A percentile compares a stretch with the other conserved stretches of the same genome.
Conservation (phyloP, 2,113 vertebrate genomes). For the Heloderma charlesbogerti region DNA sequence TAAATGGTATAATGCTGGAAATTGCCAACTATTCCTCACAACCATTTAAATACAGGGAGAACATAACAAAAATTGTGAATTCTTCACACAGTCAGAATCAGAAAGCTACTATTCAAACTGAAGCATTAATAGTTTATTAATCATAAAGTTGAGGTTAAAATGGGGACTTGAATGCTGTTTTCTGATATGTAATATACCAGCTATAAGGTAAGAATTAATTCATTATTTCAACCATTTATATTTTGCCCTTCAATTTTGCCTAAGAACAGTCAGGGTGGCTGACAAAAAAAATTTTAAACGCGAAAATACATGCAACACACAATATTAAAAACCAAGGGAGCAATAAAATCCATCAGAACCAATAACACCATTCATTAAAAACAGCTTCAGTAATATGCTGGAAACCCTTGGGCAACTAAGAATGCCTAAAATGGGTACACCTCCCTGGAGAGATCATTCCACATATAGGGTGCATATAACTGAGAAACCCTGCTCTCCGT, state of each 20-base stretch:
- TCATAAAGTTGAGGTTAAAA: background rate
- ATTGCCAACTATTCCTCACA: background rate
- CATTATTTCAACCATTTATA: background rate
- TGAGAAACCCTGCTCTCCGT: background rate
- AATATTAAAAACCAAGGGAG: background rate
- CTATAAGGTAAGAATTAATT: background rate
- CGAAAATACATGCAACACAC: background rate
- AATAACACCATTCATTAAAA: background rate
- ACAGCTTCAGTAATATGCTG: background rate
- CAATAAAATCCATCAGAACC: background rate
- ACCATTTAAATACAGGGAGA: background rate
- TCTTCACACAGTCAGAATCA: background rate
- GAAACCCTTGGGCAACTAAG: background rate
- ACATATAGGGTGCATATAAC: background rate
- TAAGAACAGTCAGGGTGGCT: too few relatives aligned
- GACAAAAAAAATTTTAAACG: background rate
- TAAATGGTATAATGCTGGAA: background rate
- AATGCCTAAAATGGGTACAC: background rate
- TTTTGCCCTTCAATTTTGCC: background rate
- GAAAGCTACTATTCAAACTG: background rate
- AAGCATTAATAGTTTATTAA: background rate
- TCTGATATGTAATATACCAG: background rate
- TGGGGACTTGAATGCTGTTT: background rate
- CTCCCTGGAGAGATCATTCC: background rate
- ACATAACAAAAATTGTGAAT: background rate